Evolutionary conservation across 2,797 vertebrate genomes (phyloP), one percentile per base, ranked within the genome.

Genomic region (Pachyuromys duprasi): DNA sequence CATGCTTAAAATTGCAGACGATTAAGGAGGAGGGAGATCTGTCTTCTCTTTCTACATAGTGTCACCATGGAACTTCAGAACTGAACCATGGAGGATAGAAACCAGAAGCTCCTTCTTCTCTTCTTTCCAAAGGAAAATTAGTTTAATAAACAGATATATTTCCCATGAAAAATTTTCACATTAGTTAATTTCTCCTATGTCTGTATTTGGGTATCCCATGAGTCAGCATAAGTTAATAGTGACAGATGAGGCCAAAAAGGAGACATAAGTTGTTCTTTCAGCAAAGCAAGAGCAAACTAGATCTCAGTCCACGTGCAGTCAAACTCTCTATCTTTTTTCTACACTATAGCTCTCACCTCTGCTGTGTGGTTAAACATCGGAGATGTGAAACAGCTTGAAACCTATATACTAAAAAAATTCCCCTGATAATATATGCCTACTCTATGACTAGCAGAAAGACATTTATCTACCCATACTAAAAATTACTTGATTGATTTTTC

Each of bases 321-420:
- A 81, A 89, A 93, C 15, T 72, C 15, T 14, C 9, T 55, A 5
- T 78, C 28, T 3, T 86, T 12, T 65, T 57, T 76, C 72, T 74
- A 92, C 65, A 69, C 12, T 33, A 7, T 26, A 45, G 13, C 79
- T 93, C 60, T 79, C 4, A 45, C 26, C 91, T 94, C 69, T 45
- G 18, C 42, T 63, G 76, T 72, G 11, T 62, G 63, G 75, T 39
- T n/a, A 49, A 74, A 89, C 28, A 92, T 79, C 33, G 87, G 57
- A 76, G 7, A 87, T 88, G 62, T 92, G 45, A 95, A 92, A 92
- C 26, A 53, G 86, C n/a, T 49, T 80, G 70, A 94, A 90, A 74
- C 65, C 3, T 24, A 28, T 53, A 22, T 45, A 65, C 49, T 74
- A 63, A 75, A 75, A 53, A 42, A 22, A 14, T 45, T 26, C 22